phyloP scores from a whole-genome alignment of 1,140 invertebrate species.

The Ylistrum balloti region DNA sequence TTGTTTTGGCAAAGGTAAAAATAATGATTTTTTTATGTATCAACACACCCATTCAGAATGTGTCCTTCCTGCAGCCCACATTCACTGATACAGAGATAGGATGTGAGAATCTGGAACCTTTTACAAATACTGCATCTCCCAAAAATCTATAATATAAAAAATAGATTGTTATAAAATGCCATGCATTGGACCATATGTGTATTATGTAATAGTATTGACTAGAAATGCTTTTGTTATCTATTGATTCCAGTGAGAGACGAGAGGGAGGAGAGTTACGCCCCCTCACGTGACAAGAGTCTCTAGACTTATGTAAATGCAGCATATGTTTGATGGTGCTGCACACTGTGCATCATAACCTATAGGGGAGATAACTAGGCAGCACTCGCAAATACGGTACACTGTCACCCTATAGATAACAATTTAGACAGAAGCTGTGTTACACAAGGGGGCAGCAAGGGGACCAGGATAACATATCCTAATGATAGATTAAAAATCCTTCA shows the following conservation, averaged over 20 bases:
- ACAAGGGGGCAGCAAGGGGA: too few species aligned
- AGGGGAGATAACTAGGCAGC: background rate
- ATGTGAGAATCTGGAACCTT: background rate
- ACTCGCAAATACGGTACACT: too few species aligned
- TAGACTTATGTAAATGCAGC: background rate
- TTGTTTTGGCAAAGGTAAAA: background rate
- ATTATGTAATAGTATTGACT: background rate
- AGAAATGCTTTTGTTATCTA: background rate
- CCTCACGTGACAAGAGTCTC: background rate
- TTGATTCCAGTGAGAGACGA: background rate
- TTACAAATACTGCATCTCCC: background rate
- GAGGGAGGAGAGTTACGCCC: background rate
- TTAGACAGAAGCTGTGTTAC: too few species aligned
- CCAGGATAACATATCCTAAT: too few species aligned
- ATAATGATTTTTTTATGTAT: background rate
- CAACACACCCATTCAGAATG: background rate
- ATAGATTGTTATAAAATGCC: background rate
- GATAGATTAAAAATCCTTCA: too few species aligned
- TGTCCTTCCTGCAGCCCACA: background rate
- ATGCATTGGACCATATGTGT: conserved; percentile 9
- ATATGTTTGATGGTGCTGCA: background rate
- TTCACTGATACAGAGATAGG: background rate
- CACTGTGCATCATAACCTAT: background rate
- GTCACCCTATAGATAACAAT: too few species aligned
- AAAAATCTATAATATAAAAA: conserved; percentile 22